phyloP scores from a whole-genome alignment of 2,888 invertebrate species.

The Hirtodrosophila duncani region DNA sequence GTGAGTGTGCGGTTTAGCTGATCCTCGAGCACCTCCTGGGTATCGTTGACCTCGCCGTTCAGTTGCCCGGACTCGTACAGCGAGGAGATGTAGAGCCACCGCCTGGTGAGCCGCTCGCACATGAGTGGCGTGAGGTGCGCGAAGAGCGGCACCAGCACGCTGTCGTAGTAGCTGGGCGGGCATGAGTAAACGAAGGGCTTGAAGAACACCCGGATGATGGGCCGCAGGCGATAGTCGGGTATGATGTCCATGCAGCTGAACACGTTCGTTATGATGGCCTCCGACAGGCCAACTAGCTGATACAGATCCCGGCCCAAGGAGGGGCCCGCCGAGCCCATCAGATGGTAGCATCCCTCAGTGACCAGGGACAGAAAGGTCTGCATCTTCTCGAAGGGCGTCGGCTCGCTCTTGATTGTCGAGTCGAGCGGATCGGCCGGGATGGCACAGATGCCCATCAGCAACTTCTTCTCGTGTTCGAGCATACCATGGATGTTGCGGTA shows the following conservation, averaged over 20 bases:
- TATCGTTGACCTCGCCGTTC: slow-evolving; percentile 83
- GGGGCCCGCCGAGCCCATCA: slow-evolving; percentile 87
- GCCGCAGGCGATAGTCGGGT: slow-evolving; percentile 91
- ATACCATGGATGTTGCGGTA: slow-evolving; percentile 82
- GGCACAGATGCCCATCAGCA: slow-evolving; percentile 83
- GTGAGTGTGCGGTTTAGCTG: slow-evolving; percentile 91
- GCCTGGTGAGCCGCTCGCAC: slow-evolving; percentile 84
- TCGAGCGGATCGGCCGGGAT: slow-evolving; percentile 78
- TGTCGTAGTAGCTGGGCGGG: slow-evolving; percentile 87
- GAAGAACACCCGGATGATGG: slow-evolving; percentile 89
- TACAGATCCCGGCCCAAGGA: slow-evolving; percentile 93
- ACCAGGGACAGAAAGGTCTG: slow-evolving; percentile 88
- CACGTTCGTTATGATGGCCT: slow-evolving; percentile 84
- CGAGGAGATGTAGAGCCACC: slow-evolving; percentile 89
- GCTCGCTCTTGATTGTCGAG: slow-evolving; percentile 79
- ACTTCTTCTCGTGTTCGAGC: slow-evolving; percentile 87
- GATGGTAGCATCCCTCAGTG: slow-evolving; percentile 89
- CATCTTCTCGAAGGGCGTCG: slow-evolving; percentile 87
- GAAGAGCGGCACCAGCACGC: slow-evolving; percentile 88
- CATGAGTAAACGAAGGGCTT: slow-evolving; percentile 92
- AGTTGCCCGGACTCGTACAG: slow-evolving; percentile 87
- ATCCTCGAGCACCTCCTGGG: slow-evolving; percentile 90
- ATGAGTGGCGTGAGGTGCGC: slow-evolving; percentile 87
- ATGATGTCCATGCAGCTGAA: slow-evolving; percentile 81
- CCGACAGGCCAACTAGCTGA: slow-evolving; percentile 86